Base-by-base conservation (phyloP, 2,797 vertebrate genomes). In the Pseudochromis fuscus region DNA sequence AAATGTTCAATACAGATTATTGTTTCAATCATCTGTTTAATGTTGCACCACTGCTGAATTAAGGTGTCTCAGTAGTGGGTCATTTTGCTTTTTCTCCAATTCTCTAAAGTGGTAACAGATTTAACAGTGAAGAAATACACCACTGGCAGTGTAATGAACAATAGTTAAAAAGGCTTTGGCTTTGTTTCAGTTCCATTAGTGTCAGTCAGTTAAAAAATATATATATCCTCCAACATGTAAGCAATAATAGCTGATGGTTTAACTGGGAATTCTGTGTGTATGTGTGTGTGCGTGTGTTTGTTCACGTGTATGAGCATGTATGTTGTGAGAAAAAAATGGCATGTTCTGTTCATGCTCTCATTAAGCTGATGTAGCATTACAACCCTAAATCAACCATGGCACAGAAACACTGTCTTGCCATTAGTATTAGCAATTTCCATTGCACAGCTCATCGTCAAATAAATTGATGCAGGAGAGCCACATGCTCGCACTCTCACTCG, bases 1-100 rank as follows among this genome's bases (percentile, higher is more conserved):
- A 78, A 70, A 59, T 11, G 27, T 55, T 81, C 53, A 44, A 48
- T 66, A 48, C 31, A 77, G 60, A 88, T 84, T 80, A 82, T 78
- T 78, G 81, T 78, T 72, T 79, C 48, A 82, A 78, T 60, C 82
- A 82, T 81, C 65, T 40, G 28, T 75, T 82, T 85, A 66, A 82
- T 82, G 76, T 86, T 62, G 46, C 40, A 68, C 57, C 72, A 50
- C 79, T 19, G 18, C 61, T 66, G 62, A 56, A 80, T 85, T 76
- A 83, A 81, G 74, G 82, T 67, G 58, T 77, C 72, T 81, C 83
- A 60, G 63, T 56, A 78, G 65, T 3, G 31, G 33, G 19, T 31
- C 63, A 73, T 75, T 76, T 82, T 46, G 61, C 51, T 56, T 49
- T 66, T 48, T 56, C 65, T 63, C 37, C 61, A 72, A 42, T 69